Percentiles rank a stretch among this genome's conserved stretches.
These are phyloP conservation scores for Campodea augens DNA, from an alignment of 1,140 invertebrate species.

Conservation along the genomic window DNA sequence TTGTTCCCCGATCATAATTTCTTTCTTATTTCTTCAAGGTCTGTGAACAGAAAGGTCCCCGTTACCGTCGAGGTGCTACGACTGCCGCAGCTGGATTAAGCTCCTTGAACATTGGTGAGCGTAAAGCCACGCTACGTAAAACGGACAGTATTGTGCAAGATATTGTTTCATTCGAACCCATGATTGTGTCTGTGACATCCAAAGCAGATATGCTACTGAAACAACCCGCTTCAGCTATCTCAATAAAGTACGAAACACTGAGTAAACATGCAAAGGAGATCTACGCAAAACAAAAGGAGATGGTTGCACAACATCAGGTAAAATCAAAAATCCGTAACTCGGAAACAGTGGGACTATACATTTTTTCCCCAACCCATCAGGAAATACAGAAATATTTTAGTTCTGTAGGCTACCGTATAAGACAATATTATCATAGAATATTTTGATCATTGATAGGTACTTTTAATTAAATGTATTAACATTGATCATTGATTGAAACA, in stretches of 20 bases:
- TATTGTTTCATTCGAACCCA: conserved; percentile 83
- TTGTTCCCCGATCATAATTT: no score
- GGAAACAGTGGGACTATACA: no score
- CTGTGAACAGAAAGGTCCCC: no score
- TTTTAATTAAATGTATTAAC: no score
- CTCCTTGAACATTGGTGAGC: conserved; percentile 56
- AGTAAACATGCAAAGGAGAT: conserved; percentile 73
- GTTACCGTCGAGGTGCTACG: no score
- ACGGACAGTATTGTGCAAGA: conserved; percentile 86
- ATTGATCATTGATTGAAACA: no score
- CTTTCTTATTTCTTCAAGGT: no score
- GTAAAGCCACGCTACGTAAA: conserved; percentile 70
- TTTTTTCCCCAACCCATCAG: no score
- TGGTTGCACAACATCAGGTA: conserved; percentile 63
- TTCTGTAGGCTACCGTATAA: no score
- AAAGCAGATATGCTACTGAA: conserved; percentile 76
- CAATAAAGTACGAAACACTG: conserved; percentile 71
- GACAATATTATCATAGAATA: no score
- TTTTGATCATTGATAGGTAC: no score
- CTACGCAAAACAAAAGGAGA: conserved; percentile 76
- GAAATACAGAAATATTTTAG: not conserved
- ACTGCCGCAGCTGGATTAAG: conserved; percentile 38
- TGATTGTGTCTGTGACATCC: conserved; percentile 80
- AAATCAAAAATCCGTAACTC: no score
- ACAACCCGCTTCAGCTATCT: conserved; percentile 68